Evolutionary conservation across 2,888 invertebrate genomes (phyloP), one percentile per base, ranked within the genome.

Genomic region (Drosophila acutilabella): DNA sequence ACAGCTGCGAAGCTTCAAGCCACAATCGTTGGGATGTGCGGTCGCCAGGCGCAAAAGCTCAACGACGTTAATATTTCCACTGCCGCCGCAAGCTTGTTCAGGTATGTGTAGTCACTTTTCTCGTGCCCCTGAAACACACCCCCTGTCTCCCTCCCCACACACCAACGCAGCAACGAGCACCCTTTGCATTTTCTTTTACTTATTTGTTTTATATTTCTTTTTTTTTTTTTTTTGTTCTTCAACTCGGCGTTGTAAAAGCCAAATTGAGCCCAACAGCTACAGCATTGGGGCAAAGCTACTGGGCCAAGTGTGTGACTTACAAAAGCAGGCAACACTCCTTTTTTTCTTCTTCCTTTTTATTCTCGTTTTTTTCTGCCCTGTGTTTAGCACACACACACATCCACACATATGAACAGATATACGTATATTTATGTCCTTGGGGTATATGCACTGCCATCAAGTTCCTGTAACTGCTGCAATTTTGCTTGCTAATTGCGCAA

Each of bases 1-100:
- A 94, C 98, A 98, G 94, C 95, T 98, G 92, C 96, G 98, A 91
- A 96, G 97, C 94, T 98, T 98, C 94, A 98, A 98, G 94, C 97
- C 98, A 89, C 98, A 98, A 94, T 97, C 97, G 89, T 94, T 98
- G 92, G 98, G 98, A 93, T 98, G 97, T 94, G 98, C 98, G 86
- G 98, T 98, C 89, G 98, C 98, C 72, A 94, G 98, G 91, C 95
- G 98, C 92, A 98, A 98, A 93, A 97, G 97, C 87, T 98, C 97
- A 84, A 98, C 98, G 77, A 98, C 98, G 42, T 95, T 98, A 89
- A 98, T 98, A 91, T 98, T 98, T 93, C 98, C 98, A 52, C 93
- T 98, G 89, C 98, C 98, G 72, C 97, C 98, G 26, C 98, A 98
- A 92, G 98, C 98, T 80, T 98, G 98, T 93, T 97, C 97, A 94